Conservation (phyloP, 2,888 invertebrate species). For the Trisateles emortualis region DNA sequence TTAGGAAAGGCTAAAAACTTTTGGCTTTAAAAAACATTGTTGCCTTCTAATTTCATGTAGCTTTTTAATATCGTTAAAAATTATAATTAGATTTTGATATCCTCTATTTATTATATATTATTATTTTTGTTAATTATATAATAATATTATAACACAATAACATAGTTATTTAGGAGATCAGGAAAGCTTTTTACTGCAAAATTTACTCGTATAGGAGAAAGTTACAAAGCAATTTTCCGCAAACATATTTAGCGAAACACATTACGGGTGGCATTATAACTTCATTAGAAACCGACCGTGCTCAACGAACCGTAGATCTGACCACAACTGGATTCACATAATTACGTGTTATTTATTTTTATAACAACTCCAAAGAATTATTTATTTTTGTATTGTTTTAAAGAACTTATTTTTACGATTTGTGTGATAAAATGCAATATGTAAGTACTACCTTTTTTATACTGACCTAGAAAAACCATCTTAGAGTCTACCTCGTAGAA, state of each 20-base stretch:
- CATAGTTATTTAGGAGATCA: neutral
- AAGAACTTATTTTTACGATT: neutral
- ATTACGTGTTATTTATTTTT: constrained; percentile 48
- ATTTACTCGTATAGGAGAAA: constrained; percentile 30
- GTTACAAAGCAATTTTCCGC: constrained; percentile 42
- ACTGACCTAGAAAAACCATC: too few relatives aligned
- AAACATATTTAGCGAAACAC: constrained; percentile 49
- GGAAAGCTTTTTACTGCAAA: neutral
- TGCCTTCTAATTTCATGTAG: too few relatives aligned
- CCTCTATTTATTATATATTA: too few relatives aligned
- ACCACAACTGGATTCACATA: constrained; percentile 53
- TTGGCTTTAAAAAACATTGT: too few relatives aligned
- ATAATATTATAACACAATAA: too few relatives aligned
- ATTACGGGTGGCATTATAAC: constrained; percentile 49
- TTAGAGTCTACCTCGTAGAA: too few relatives aligned
- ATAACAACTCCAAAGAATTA: constrained; percentile 21
- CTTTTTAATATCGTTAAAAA: too few relatives aligned
- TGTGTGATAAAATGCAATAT: too few relatives aligned
- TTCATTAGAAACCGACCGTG: constrained; percentile 55
- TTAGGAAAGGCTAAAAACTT: too few relatives aligned
- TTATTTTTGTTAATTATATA: too few relatives aligned
- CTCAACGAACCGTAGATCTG: constrained; percentile 51
- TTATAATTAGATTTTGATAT: too few relatives aligned
- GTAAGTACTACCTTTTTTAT: too few relatives aligned
- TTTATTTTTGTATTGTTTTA: constrained; percentile 13